Evolutionary conservation across 2,888 invertebrate genomes (phyloP), one percentile per base, ranked within the genome.

Genomic region (Spisula subtruncata): DNA sequence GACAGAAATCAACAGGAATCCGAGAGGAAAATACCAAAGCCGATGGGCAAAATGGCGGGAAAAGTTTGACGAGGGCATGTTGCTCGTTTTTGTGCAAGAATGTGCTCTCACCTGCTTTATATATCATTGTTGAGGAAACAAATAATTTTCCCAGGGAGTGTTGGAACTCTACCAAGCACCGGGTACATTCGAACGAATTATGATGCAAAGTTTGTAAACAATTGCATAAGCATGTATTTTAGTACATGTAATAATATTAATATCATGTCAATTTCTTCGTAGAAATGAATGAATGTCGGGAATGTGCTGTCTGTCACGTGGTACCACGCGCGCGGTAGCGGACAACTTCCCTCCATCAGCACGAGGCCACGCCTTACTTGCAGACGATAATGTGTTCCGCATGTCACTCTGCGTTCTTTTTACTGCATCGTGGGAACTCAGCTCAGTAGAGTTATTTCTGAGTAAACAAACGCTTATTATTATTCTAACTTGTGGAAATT

Each of bases 361-460:
- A 81, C 66, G 84, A 32, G 46, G 71, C 86, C 86, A 83, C 84
- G 86, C 83, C 86, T 86, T 71, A 54, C 56, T 84, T 81, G 89
- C 89, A 89, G 89, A 86, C 84, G 89, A 84, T 89, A 89, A 89
- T 89, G 83, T 79, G 83, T 86, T 84, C 89, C 89, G 82, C 79
- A 89, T 89, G 89, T 83, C 87, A 84, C 81, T 51, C 71, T 81
- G 86, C 83, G 86, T 86, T 80, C 51, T 75, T 29, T 83, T 35
- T 60, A 41, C 60, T 71, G 71, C 83, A 89, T 79, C 89, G 89
- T 89, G 89, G 89, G 89, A 89, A 89, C 54, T 5, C 29, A 41
- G 41, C 66, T 48, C 60, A 71, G 29, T 54, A 18, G 41, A 66
- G 89, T 89, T 84, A 80, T 84, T 87, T 48, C 84, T 80, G 80